Percentiles rank a stretch among this genome's conserved stretches.
phyloP scores from a whole-genome alignment of 2,888 invertebrate species.

The Tetheella fluctuosa region DNA sequence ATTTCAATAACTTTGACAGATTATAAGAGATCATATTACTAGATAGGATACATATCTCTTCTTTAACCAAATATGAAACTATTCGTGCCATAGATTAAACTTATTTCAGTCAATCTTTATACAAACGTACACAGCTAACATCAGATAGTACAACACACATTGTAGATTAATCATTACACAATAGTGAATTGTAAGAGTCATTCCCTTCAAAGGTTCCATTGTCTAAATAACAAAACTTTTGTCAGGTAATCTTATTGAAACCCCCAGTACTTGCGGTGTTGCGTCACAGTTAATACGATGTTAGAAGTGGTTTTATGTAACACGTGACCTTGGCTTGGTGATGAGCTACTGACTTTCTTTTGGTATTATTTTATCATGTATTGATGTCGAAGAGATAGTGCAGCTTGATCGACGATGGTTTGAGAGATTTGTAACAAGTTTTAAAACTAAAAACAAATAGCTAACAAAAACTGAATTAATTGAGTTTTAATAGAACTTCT shows the following conservation, averaged over 20 bases:
- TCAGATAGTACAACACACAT: constrained; percentile 10
- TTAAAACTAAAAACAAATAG: neutral
- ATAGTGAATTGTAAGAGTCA: constrained; percentile 23
- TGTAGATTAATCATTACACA: constrained; percentile 23
- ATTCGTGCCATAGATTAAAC: neutral
- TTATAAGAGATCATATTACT: too few relatives aligned
- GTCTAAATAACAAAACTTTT: constrained; percentile 25
- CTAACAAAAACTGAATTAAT: neutral
- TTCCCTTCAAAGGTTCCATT: constrained; percentile 26
- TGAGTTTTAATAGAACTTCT: too few relatives aligned
- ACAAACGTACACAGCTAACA: neutral
- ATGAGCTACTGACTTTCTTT: constrained; percentile 14
- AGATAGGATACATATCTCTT: too few relatives aligned
- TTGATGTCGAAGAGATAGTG: neutral
- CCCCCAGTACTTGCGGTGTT: constrained; percentile 17
- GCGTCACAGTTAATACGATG: constrained; percentile 20
- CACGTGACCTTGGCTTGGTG: constrained; percentile 19
- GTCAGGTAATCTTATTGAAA: constrained; percentile 20
- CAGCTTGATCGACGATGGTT: neutral
- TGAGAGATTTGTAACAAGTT: neutral
- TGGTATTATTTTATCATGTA: neutral
- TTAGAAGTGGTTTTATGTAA: constrained; percentile 21
- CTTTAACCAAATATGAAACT: neutral
- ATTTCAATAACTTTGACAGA: too few relatives aligned
- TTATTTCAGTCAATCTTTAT: neutral